Base-by-base conservation (phyloP, 2,888 invertebrate genomes). In the Acleris sparsana region DNA sequence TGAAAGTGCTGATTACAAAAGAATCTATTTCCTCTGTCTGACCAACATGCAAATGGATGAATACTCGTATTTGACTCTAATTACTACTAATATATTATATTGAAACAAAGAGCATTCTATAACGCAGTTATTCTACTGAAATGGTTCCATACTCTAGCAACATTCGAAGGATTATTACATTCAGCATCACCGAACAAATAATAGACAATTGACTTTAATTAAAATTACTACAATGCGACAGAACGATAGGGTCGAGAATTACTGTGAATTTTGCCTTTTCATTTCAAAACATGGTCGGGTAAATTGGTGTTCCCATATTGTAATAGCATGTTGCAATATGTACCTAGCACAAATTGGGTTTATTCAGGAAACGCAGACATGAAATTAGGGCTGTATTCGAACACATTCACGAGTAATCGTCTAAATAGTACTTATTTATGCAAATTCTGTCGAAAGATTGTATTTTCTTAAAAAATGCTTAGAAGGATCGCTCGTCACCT, bases 141-240 rank as follows among this genome's bases (percentile, higher is more conserved):
- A 55, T 16, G 20, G 7, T 33, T 33, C 16, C 5, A 20, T 43
- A 22, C 20, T 43, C 9, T 22, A 18, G 33, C 11, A 20, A 53
- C n/a, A 61, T 61, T 61, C 29, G 33, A 43, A 55, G 22, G 16
- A 53, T 46, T 53, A 20, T 18, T n/a, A 20, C 53, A 29, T 53
- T 53, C 13, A 44, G 53, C 46, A 61, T 22, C 43, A 33, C 25
- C 22, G 52, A 52, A 46, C 53, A 46, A 61, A 53, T 52, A 39
- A 62, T 43, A 62, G 49, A 56, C 48, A 25, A 56, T 56, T 56
- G 48, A 25, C 20, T 49, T n/a, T 56, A 49, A 55, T 62, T 49
- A 56, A 56, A 55, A 49, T 56, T 49, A 53, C 62, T 53, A 62
- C 62, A 62, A 49, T 62, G 17, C 43, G 49, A 55, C 39, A 48